These are phyloP conservation scores for Eulimnadia texana DNA, from an alignment of 1,140 invertebrate genomes.

Conservation along the genomic window DNA sequence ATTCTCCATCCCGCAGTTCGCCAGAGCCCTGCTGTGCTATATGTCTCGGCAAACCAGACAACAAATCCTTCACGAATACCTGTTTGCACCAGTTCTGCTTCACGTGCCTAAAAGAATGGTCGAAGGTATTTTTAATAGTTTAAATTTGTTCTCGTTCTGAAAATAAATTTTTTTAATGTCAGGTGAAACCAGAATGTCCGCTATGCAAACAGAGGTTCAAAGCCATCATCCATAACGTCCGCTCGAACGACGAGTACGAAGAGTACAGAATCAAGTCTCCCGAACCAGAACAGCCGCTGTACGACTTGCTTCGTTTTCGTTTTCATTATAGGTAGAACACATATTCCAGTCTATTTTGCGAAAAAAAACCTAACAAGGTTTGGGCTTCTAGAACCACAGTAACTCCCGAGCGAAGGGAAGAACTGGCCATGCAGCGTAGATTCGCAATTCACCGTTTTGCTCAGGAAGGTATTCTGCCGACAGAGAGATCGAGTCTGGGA, in stretches of 20 bases:
- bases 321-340: constrained; percentile 22
- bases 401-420: constrained; percentile 36
- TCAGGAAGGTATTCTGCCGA: constrained; percentile 21
- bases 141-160: neutral
- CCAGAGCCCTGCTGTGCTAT: constrained; percentile 80
- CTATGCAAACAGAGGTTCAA: constrained; percentile 82
- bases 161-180: neutral
- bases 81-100: constrained; percentile 92
- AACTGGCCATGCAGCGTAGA: constrained; percentile 37
- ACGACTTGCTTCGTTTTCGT: constrained; percentile 6
- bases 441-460: constrained; percentile 24
- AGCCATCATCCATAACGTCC: constrained; percentile 82
- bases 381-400: constrained; percentile 36
- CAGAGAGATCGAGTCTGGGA: neutral
- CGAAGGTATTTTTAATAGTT: too few relatives aligned
- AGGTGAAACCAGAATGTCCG: constrained; percentile 82
- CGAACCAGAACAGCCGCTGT: constrained; percentile 9
- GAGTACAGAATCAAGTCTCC: constrained; percentile 48
- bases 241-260: constrained; percentile 72
- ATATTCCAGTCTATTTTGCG: too few relatives aligned
- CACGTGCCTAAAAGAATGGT: constrained; percentile 81
- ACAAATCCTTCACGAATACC: constrained; percentile 79
- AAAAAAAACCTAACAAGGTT: neutral
- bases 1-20: constrained; percentile 27
- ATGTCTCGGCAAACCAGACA: constrained; percentile 66